Evolutionary conservation across 2,113 vertebrate species (phyloP).

Genomic region (Rhinogobius similis): DNA sequence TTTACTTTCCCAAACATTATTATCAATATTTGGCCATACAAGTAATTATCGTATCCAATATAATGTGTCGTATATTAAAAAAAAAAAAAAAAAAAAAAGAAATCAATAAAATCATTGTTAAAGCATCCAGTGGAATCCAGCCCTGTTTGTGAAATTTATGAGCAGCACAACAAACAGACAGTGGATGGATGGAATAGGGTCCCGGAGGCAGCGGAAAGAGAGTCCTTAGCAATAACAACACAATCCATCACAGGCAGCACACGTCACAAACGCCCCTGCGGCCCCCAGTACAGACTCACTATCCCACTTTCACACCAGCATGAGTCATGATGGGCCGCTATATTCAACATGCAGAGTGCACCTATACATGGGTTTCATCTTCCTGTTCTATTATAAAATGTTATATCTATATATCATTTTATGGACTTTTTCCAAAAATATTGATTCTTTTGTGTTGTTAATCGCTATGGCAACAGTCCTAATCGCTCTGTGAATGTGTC

Average conservation of each 20-base stretch:
- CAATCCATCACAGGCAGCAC: constrained; percentile 80
- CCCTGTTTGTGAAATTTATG: constrained; percentile 77
- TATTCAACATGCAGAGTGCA: constrained; percentile 12
- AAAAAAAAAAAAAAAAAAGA: constrained; percentile 61
- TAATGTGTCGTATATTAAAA: constrained; percentile 50
- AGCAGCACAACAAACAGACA: constrained; percentile 79
- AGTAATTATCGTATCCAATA: no score
- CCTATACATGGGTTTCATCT: no score
- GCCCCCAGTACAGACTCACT: constrained; percentile 60
- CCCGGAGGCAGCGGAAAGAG: constrained; percentile 78
- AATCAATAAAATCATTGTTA: constrained; percentile 82
- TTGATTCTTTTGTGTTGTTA: no score
- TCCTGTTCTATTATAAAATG: no score
- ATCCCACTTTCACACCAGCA: constrained; percentile 47
- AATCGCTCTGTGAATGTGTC: no score
- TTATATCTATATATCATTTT: no score
- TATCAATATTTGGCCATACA: no score
- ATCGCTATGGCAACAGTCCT: no score
- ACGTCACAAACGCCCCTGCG: constrained; percentile 64
- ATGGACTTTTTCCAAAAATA: no score
- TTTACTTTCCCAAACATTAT: no score
- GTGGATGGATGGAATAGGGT: constrained; percentile 78
- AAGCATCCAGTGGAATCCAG: constrained; percentile 72
- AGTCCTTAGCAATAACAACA: constrained; percentile 85
- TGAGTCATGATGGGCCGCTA: constrained; percentile 59